These are phyloP conservation scores for Diplodus sargus DNA, from an alignment of 2,797 vertebrate genomes.

Conservation along the genomic window DNA sequence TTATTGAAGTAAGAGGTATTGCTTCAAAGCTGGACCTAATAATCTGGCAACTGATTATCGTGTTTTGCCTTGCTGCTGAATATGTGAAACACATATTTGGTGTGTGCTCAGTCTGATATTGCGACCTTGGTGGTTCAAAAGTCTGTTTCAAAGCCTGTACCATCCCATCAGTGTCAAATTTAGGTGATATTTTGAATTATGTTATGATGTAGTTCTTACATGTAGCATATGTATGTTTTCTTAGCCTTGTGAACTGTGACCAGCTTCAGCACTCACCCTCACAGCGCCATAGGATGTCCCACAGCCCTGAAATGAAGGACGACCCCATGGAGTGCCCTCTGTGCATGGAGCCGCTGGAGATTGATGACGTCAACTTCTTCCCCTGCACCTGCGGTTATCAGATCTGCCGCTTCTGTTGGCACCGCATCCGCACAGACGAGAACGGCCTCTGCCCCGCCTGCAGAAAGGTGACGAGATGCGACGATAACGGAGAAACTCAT, in stretches of 20 bases:
- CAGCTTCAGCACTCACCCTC: constrained; percentile 64
- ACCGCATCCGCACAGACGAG: constrained; percentile 99
- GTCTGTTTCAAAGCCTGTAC: not conserved
- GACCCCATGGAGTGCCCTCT: constrained; percentile 99
- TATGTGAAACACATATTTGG: not conserved
- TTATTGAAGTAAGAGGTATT: not conserved
- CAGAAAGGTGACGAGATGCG: constrained; percentile 91
- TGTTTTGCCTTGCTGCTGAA: constrained; percentile 8
- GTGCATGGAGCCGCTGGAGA: constrained; percentile 99
- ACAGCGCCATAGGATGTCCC: constrained; percentile 92
- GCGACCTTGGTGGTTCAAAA: constrained; percentile 5
- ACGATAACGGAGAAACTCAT: constrained; percentile 5
- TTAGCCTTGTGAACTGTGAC: constrained; percentile 74
- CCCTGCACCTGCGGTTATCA: constrained; percentile 99
- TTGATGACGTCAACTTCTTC: constrained; percentile 99
- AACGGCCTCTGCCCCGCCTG: constrained; percentile 99
- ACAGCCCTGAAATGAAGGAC: constrained; percentile 98
- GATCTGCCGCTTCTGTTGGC: constrained; percentile 99
- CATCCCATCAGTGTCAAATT: not conserved
- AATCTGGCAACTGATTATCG: not conserved
- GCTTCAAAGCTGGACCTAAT: not conserved
- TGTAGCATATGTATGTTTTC: constrained; percentile 27
- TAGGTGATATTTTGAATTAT: not conserved
- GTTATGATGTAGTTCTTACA: constrained; percentile 6
- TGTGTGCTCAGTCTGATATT: constrained; percentile 1